Evolutionary conservation across 2,113 vertebrate genomes (phyloP), one percentile per base, ranked within the genome.

Genomic region (Conger conger): DNA sequence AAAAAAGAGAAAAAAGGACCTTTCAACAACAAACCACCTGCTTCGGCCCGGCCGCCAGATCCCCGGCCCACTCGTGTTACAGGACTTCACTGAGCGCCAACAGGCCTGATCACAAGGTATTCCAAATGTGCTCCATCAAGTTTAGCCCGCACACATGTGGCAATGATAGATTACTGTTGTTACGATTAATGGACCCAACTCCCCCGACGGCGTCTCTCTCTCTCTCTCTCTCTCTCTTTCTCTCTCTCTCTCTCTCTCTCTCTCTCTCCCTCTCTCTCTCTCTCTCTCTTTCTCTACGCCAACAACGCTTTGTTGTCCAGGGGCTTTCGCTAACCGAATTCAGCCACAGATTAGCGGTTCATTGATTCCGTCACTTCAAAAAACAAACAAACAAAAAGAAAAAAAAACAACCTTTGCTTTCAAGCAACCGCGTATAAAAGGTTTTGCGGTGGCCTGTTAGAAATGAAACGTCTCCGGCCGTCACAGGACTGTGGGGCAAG

Each of bases 41-140:
- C 20, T 77, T 38, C n/a, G 11, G 23, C 23, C 13, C 9, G 33
- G 23, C 36, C 23, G 68, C 68, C 79, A 63, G 18, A 76, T 23
- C 38, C 81, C 17, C 53, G 76, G 77, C 80, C 37, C 30, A 23
- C 81, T 82, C 81, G 76, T 86, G 83, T 85, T 83, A 81, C 79
- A 40, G 57, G 18, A 80, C 78, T 83, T 82, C 85, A 63, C 45
- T 54, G 57, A 76, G 40, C 79, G 80, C 81, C 82, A 84, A 86
- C 60, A 30, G 79, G 84, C 82, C 76, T 82, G 35, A 83, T 83
- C 86, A 87, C 54, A 88, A 86, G 86, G 54, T 86, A 77, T 89
- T 87, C 82, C 80, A 78, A 87, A 89, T 85, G 83, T 79, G 77
- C 82, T 88, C 81, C 80, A 90, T 90, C 86, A 89, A 79, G 81